These are phyloP conservation scores for Acanthococcus lagerstroemiae DNA, from an alignment of 2,888 invertebrate species.

Conservation along the genomic window DNA sequence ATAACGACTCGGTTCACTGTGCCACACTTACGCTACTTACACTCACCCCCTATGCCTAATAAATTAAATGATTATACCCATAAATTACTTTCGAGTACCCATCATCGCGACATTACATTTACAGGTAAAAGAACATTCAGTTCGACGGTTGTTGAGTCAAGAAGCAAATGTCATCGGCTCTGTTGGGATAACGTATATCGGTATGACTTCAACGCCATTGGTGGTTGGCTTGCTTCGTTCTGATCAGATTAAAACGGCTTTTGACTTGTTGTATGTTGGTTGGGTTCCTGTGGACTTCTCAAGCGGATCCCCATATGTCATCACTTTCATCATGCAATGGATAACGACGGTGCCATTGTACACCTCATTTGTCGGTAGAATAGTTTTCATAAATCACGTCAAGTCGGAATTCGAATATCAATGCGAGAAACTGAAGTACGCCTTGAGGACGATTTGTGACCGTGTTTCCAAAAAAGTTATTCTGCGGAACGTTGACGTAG, in stretches of 20 bases:
- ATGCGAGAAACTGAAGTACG: conserved; percentile 8
- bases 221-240: not conserved
- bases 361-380: conserved; percentile 14
- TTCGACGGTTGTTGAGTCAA: not conserved
- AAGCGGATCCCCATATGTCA: not conserved
- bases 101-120: too few relatives aligned
- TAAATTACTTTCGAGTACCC: too few relatives aligned
- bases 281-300: conserved; percentile 14
- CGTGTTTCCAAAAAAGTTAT: not conserved
- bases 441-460: not conserved
- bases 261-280: conserved; percentile 13
- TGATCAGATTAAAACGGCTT: conserved; percentile 9
- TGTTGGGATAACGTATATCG: conserved; percentile 11
- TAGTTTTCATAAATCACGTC: not conserved
- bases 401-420: conserved; percentile 7
- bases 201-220: conserved; percentile 11
- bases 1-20: too few relatives aligned
- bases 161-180: not conserved
- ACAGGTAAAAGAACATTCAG: conserved; percentile 13
- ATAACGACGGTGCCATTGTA: conserved; percentile 11
- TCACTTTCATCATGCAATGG: conserved; percentile 8
- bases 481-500: not conserved
- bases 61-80: too few relatives aligned
- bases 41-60: too few relatives aligned
- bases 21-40: too few relatives aligned